Evolutionary conservation across 2,113 vertebrate genomes (phyloP).

Genomic region (Leptocoma aspasia): DNA sequence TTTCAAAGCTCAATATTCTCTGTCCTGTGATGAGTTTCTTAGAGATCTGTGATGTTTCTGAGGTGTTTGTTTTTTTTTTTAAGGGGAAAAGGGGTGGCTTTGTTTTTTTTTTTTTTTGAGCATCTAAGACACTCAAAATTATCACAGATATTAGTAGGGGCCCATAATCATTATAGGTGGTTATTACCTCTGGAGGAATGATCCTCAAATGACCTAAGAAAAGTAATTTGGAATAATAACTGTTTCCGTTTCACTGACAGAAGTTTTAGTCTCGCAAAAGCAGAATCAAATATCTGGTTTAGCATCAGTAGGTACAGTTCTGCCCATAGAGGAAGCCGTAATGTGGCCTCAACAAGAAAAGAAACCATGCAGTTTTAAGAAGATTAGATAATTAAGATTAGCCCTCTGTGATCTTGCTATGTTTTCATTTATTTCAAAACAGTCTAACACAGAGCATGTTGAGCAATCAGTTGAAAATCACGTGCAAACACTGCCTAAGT

Average conservation of each 20-base stretch:
- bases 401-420: constrained; percentile 67
- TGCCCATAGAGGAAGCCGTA: constrained; percentile 24
- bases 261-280: constrained; percentile 1
- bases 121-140: neutral
- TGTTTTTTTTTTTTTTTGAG: neutral
- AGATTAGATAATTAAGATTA: constrained; percentile 73
- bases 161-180: neutral
- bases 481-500: constrained; percentile 82
- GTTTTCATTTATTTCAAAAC: constrained; percentile 78
- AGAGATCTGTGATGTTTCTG: neutral
- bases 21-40: neutral
- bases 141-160: neutral
- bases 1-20: neutral
- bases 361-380: constrained; percentile 60
- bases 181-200: neutral
- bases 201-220: neutral
- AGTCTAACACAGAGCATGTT: constrained; percentile 67
- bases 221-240: neutral
- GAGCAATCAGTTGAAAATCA: constrained; percentile 81
- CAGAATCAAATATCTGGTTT: constrained; percentile 6
- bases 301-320: neutral
- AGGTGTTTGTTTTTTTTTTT: neutral
- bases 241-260: neutral
- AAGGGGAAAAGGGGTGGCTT: too few relatives aligned
- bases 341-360: constrained; percentile 53